Percentiles rank a stretch among this genome's conserved stretches.
phyloP scores from a whole-genome alignment of 2,797 vertebrate genomes.

The Aphelocoma californica region DNA sequence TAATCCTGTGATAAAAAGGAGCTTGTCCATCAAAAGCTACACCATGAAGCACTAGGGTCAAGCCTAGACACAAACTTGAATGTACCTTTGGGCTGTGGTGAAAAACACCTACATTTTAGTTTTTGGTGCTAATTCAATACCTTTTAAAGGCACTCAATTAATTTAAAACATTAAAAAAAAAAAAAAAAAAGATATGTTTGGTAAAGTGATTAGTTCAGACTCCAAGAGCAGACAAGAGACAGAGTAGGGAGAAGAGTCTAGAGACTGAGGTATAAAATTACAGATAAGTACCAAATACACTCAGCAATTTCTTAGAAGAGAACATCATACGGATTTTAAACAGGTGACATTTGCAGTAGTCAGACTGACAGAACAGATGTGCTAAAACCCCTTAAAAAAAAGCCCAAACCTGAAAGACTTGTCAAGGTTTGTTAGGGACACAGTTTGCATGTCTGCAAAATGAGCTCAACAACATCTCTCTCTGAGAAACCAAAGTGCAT shows the following conservation, averaged over 20 bases:
- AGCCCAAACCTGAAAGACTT: neutral
- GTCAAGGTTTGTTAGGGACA: constrained; percentile 20
- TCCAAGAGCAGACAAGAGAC: neutral
- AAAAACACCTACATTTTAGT: rapidly evolving
- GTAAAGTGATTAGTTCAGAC: constrained; percentile 8
- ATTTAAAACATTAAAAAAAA: neutral
- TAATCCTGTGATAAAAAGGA: neutral
- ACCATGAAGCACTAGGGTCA: neutral
- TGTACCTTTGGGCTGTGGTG: neutral
- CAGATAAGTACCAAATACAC: constrained; percentile 40
- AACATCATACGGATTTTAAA: neutral
- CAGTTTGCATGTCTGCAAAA: neutral
- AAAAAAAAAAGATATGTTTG: neutral
- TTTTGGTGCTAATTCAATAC: neutral
- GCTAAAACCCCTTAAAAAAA: constrained; percentile 1
- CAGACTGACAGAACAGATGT: constrained; percentile 51
- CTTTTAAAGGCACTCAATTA: neutral
- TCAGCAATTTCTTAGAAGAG: constrained; percentile 32
- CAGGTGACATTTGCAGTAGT: constrained; percentile 19
- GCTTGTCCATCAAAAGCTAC: neutral
- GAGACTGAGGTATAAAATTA: constrained; percentile 33
- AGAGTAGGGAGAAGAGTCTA: neutral
- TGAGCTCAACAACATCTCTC: neutral
- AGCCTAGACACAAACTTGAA: neutral
- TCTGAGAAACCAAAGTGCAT: neutral